Evolutionary conservation across 2,888 invertebrate genomes (phyloP).

Genomic region (Chydorus sphaericus): DNA sequence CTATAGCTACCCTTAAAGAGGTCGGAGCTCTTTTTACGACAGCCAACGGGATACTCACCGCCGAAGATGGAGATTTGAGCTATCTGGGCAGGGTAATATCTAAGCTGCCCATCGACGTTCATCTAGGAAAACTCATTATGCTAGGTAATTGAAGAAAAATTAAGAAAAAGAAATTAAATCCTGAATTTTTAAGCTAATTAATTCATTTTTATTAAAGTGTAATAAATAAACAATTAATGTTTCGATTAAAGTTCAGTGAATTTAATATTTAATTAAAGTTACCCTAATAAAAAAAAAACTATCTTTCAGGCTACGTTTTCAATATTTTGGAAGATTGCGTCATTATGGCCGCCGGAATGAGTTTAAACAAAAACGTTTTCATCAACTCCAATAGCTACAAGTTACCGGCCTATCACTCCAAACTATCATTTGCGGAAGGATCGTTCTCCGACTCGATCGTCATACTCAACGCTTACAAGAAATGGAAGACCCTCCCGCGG

Average conservation of each 20-base stretch:
- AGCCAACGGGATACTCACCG: slow-evolving; percentile 33
- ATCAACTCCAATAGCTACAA: slow-evolving; percentile 52
- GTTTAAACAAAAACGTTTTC: slow-evolving; percentile 66
- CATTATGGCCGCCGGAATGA: slow-evolving; percentile 73
- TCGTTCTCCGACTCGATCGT: slow-evolving; percentile 75
- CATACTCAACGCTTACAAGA: slow-evolving; percentile 61
- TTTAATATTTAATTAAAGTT: no score
- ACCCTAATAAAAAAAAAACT: no score
- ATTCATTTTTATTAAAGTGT: no score
- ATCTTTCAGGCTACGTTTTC: slow-evolving; percentile 56
- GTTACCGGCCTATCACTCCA: slow-evolving; percentile 56
- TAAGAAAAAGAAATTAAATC: no score
- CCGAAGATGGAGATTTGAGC: slow-evolving; percentile 70
- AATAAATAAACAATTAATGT: no score
- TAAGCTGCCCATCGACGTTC: slow-evolving; percentile 64
- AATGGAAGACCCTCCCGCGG: slow-evolving; percentile 27
- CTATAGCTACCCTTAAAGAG: slow-evolving; percentile 69
- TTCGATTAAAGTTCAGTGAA: no score
- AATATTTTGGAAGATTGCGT: slow-evolving; percentile 69
- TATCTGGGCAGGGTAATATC: slow-evolving; percentile 73
- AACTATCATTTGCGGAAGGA: slow-evolving; percentile 64
- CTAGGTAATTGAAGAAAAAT: slow-evolving; percentile 35
- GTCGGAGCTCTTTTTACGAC: slow-evolving; percentile 60
- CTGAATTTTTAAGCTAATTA: no score
- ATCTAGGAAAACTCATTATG: slow-evolving; percentile 64